phyloP scores from a whole-genome alignment of 2,113 vertebrate genomes.

The Amia ocellicauda region DNA sequence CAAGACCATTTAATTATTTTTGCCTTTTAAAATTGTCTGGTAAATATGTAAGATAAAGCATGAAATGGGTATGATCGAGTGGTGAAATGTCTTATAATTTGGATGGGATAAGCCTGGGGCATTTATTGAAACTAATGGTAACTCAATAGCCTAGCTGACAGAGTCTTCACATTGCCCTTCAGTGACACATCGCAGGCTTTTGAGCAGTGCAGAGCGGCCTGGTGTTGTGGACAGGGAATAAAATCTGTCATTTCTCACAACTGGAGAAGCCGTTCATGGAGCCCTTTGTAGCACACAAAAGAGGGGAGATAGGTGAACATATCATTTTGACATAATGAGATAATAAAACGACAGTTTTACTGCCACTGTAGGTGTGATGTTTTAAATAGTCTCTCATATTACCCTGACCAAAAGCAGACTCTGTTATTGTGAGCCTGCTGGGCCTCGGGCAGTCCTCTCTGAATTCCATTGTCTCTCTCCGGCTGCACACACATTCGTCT shows the following conservation, averaged over 20 bases:
- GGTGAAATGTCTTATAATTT: too few relatives aligned
- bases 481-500: slow-evolving; percentile 44
- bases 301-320: slow-evolving; percentile 34
- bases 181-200: slow-evolving; percentile 54
- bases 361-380: slow-evolving; percentile 45
- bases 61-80: too few relatives aligned
- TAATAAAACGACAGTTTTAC: slow-evolving; percentile 36
- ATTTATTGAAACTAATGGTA: too few relatives aligned
- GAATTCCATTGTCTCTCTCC: slow-evolving; percentile 38
- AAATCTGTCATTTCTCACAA: slow-evolving; percentile 49
- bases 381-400: slow-evolving; percentile 45
- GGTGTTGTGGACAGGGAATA: slow-evolving; percentile 44
- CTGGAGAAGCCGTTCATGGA: slow-evolving; percentile 31
- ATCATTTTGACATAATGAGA: slow-evolving; percentile 47
- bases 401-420: slow-evolving; percentile 43
- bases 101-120: too few relatives aligned
- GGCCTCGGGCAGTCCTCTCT: slow-evolving; percentile 32
- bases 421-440: slow-evolving; percentile 36
- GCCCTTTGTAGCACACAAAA: slow-evolving; percentile 45
- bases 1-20: too few relatives aligned
- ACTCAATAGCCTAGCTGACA: background rate
- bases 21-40: too few relatives aligned
- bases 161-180: slow-evolving; percentile 34
- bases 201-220: slow-evolving; percentile 48
- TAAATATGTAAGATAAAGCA: too few relatives aligned